Base-by-base conservation (phyloP, 1,140 invertebrate species). In the Pseudomyrmex sp. region DNA sequence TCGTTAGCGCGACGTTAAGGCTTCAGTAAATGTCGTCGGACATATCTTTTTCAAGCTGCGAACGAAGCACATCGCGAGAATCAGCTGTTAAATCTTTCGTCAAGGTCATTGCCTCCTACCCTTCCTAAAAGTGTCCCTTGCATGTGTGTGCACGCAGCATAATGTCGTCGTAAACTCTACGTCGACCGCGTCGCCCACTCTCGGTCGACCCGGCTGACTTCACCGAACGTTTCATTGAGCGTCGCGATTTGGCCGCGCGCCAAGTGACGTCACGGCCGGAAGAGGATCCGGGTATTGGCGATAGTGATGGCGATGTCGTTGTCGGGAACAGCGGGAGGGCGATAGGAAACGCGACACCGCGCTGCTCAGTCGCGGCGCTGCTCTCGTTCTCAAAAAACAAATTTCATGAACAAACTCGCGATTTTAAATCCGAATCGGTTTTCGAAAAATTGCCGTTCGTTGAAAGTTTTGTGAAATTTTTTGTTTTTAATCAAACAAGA, bases 211-310 rank as follows among this genome's bases (percentile, higher is more conserved):
- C 76, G 80, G 84, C 84, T 35, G 35, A 35, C 35, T 85, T 86
- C 84, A 26, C 76, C 79, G 82, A 83, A 88, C 83, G 88, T 92
- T 93, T 92, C 92, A 93, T 93, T 93, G 91, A 93, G 90, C 91
- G 89, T 77, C 44, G 66, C 70, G 88, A 82, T 62, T 91, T 93
- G 91, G 91, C 90, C 48, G 63, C 26, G 69, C 80, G 92, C 91
- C 92, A 93, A 84, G 84, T 92, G 91, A 92, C 91, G 92, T 92
- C 91, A 93, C 85, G 20, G 65, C 13, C 85, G 82, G 85, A 88
- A 86, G 84, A 91, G 88, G n/a, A 83, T 77, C 72, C 70, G 74
- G 26, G 79, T 68, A 84, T 89, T 84, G 88, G 66, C 72, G 83
- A 61, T 74, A 66, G 66, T 72, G 88, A 82, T 89, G 82, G 61